phyloP scores from a whole-genome alignment of 2,888 invertebrate genomes.

The Luperina nickerlii region DNA sequence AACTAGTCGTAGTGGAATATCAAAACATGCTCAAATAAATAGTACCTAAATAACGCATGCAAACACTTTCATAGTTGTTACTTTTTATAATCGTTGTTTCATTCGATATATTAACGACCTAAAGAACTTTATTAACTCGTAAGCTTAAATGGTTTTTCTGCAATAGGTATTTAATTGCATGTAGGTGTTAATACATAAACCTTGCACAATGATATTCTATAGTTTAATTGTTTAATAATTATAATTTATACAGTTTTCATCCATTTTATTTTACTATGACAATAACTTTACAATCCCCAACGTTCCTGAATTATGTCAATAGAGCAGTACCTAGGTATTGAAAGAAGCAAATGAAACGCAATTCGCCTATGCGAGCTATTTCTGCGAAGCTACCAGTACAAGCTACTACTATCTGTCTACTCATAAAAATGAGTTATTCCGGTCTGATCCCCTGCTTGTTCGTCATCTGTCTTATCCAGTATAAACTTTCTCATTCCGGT shows the following conservation, averaged over 20 bases:
- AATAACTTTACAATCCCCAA: conserved; percentile 11
- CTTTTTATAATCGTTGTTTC: conserved; percentile 39
- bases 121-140: conserved; percentile 12
- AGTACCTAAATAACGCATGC: conserved; percentile 30
- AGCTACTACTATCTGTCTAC: conserved; percentile 25
- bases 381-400: conserved; percentile 22
- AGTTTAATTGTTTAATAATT: not conserved
- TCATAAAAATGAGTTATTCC: conserved; percentile 19
- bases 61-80: conserved; percentile 8
- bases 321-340: not conserved
- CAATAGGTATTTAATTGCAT: conserved; percentile 4
- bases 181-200: not conserved
- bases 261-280: not conserved
- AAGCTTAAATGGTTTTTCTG: conserved; percentile 20
- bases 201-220: conserved; percentile 4
- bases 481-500: no score
- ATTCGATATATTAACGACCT: conserved; percentile 17
- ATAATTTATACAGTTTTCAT: not conserved
- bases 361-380: not conserved
- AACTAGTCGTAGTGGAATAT: conserved; percentile 9
- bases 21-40: conserved; percentile 53
- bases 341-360: conserved; percentile 34
- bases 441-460: no score
- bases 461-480: no score
- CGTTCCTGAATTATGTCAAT: not conserved